Conservation (phyloP, 2,888 invertebrate species). For the Brenthis daphne region DNA sequence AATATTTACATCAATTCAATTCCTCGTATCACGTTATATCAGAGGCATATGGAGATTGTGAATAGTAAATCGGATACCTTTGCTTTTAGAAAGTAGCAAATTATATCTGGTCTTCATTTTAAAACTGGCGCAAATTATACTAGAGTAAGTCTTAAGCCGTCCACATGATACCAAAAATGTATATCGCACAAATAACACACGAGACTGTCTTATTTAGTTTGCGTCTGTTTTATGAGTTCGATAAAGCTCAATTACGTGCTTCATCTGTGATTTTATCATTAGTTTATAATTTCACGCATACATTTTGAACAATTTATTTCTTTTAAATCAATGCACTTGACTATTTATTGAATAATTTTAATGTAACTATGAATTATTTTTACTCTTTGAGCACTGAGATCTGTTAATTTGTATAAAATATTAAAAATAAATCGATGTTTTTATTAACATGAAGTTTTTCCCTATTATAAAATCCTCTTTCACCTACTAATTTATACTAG, state of each 20-base stretch:
- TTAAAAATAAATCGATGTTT: slow-evolving; percentile 64
- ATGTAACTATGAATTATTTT: slow-evolving; percentile 63
- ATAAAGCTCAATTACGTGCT: slow-evolving; percentile 68
- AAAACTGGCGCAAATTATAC: slow-evolving; percentile 11
- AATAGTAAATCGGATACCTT: no score
- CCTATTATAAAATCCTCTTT: neutral
- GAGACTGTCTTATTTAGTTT: slow-evolving; percentile 10
- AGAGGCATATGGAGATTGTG: no score
- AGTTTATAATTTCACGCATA: slow-evolving; percentile 62
- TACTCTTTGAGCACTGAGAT: slow-evolving; percentile 78
- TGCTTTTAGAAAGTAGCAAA: neutral
- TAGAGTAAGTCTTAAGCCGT: slow-evolving; percentile 15
- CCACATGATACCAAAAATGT: slow-evolving; percentile 9
- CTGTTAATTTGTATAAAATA: slow-evolving; percentile 78
- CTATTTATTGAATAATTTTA: slow-evolving; percentile 75
- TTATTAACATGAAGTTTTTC: slow-evolving; percentile 44
- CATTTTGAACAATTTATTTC: slow-evolving; percentile 69
- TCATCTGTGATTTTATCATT: slow-evolving; percentile 76
- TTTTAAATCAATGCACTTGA: slow-evolving; percentile 71
- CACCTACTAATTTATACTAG: no score
- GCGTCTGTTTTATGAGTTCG: slow-evolving; percentile 30
- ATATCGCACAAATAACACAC: slow-evolving; percentile 13
- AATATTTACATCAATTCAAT: neutral
- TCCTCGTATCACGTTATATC: no score
- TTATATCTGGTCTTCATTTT: neutral